phyloP scores from a whole-genome alignment of 2,797 vertebrate genomes.

The Sebastes kiyomatsui region DNA sequence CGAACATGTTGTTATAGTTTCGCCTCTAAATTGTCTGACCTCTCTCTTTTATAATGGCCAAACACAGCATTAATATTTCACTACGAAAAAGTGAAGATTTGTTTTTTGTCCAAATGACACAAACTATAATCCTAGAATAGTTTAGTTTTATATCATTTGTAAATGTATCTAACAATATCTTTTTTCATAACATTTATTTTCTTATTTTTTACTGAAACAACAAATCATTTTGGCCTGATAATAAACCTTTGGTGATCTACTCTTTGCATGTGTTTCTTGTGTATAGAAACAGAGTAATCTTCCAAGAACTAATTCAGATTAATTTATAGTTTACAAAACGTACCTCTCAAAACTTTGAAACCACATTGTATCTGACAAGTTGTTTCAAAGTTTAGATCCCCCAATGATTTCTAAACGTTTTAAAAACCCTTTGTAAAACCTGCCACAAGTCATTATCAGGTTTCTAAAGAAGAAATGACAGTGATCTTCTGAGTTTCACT shows the following conservation, averaged over 20 bases:
- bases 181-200: not conserved
- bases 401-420: not conserved
- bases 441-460: not conserved
- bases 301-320: not conserved
- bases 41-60: not conserved
- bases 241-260: not conserved
- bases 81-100: not conserved
- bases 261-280: not conserved
- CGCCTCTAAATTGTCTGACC: not conserved
- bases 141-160: not conserved
- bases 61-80: not conserved
- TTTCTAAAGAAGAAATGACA: not conserved
- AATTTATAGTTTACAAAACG: not conserved
- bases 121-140: not conserved
- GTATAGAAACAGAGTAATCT: not conserved
- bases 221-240: not conserved
- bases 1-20: not conserved
- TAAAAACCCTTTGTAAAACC: not conserved
- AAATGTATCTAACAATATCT: not conserved
- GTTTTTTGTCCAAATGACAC: not conserved
- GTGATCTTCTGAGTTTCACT: constrained; percentile 6
- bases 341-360: not conserved
- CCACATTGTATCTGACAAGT: not conserved
- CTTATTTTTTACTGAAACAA: not conserved
- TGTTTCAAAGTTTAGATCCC: not conserved